Percentiles rank a stretch among this genome's conserved stretches.
Conservation (phyloP, 2,888 invertebrate genomes). For the Acleris emargana region DNA sequence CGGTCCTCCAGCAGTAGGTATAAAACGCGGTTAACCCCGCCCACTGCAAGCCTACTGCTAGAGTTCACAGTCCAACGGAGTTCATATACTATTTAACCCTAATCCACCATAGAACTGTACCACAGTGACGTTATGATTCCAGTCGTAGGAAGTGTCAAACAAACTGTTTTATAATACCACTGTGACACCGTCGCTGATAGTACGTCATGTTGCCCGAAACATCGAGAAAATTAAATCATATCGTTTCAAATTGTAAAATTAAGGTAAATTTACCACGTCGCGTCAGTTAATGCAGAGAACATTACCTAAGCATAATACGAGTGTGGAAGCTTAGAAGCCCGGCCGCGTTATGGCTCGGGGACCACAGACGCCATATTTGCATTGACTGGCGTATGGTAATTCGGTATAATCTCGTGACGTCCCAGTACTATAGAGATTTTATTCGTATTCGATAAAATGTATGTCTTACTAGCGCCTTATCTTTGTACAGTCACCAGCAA, state of each 20-base stretch:
- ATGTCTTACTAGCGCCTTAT: not conserved
- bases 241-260: not conserved
- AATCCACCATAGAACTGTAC: no score
- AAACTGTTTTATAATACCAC: no score
- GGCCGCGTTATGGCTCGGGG: slow-evolving; percentile 11
- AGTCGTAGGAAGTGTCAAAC: no score
- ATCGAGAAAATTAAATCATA: no score
- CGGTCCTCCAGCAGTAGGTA: no score
- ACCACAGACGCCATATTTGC: slow-evolving; percentile 26
- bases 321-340: not conserved
- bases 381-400: slow-evolving; percentile 34
- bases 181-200: no score
- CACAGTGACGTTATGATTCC: no score
- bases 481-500: not conserved
- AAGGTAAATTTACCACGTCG: not conserved
- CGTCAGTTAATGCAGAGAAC: slow-evolving; percentile 9
- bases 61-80: no score
- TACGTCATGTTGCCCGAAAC: no score
- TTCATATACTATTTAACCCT: no score
- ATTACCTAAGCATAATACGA: slow-evolving; percentile 21
- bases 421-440: slow-evolving; percentile 11
- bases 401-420: slow-evolving; percentile 4
- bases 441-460: not conserved
- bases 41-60: no score
- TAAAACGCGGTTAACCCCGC: no score